Base-by-base conservation (phyloP, 2,888 invertebrate genomes). In the Linyphia triangularis region DNA sequence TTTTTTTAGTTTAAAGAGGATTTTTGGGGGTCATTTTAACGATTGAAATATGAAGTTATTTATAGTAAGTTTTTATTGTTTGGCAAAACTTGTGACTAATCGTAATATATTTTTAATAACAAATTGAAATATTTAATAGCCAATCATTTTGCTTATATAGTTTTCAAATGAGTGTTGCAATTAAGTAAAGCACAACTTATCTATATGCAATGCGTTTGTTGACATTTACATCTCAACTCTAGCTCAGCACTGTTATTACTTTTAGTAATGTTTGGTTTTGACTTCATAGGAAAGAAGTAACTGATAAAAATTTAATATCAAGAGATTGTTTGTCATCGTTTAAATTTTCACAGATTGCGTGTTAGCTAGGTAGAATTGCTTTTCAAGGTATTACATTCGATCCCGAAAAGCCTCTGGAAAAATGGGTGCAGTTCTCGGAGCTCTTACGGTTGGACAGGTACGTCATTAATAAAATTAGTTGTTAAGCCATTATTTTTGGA, bases 381-480 rank as follows among this genome's bases (percentile, higher is more conserved):
- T 13, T 16, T 24, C 24, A 40, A 67, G 16, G 22, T 26, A 37
- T 61, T 73, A 24, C 40, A 22, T n/a, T 16, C 30, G 0, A 51
- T 22, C n/a, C 16, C 22, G 16, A 65, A 65, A 63, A 28, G 40
- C 13, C 3, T 6, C 59, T 5, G 33, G 13, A 9, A 69, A 61
- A 88, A 95, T 95, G 95, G 95, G 95, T 91, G 95, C 95, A 70
- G 94, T 94, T 75, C 92, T 95, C 90, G 95, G 95, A 67, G 93
- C 95, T 91, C 95, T 94, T 93, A 94, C 95, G 90, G 95, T 94
- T 90, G 94, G 95, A 72, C 95, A 95, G 94, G 95, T 95, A 93
- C 91, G 22, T 22, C 28, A 61, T 13, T 9, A 37, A 9, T n/a
- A 24, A 10, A 59, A 28, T n/a, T n/a, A n/a, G n/a, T n/a, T n/a